Percentiles rank a stretch among this genome's conserved stretches.
Evolutionary conservation across 1,140 invertebrate species (phyloP).

Genomic region (Kradibia gibbosae): DNA sequence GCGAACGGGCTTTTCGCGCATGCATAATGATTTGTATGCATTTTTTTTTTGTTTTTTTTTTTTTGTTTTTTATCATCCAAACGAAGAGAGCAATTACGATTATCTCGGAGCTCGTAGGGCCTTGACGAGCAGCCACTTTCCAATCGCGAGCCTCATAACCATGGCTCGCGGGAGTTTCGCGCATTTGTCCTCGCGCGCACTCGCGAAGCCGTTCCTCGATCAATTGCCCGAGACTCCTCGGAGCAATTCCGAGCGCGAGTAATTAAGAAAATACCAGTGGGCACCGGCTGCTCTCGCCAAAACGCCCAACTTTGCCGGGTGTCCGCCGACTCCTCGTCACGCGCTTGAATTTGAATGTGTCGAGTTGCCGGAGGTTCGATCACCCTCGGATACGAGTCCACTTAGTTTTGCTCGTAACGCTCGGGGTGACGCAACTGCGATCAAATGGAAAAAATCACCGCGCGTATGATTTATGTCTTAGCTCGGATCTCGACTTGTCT

Average conservation of each 20-base stretch:
- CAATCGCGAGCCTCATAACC: constrained; percentile 15
- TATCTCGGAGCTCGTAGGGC: neutral
- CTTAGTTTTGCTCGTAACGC: too few species aligned
- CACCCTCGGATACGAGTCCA: too few species aligned
- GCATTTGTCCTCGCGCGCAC: constrained; percentile 46
- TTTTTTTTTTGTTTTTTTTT: too few species aligned
- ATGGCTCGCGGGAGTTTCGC: neutral
- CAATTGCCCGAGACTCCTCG: constrained; percentile 15
- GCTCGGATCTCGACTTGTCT: too few species aligned
- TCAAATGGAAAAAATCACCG: too few species aligned
- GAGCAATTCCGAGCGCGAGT: neutral
- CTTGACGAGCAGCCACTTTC: constrained; percentile 19
- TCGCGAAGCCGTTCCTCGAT: neutral
- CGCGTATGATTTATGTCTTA: too few species aligned
- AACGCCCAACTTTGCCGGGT: too few species aligned
- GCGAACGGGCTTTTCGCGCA: neutral
- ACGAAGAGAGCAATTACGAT: constrained; percentile 16
- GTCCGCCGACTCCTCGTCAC: too few species aligned
- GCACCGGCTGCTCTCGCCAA: neutral
- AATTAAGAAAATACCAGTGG: neutral
- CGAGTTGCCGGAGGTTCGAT: too few species aligned
- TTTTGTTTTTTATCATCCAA: too few species aligned
- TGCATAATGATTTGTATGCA: neutral
- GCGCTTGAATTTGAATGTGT: too few species aligned
- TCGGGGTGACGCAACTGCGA: too few species aligned